Percentiles rank a stretch among this genome's conserved stretches.
Conservation (phyloP, 2,113 vertebrate genomes). For the Axis porcinus region DNA sequence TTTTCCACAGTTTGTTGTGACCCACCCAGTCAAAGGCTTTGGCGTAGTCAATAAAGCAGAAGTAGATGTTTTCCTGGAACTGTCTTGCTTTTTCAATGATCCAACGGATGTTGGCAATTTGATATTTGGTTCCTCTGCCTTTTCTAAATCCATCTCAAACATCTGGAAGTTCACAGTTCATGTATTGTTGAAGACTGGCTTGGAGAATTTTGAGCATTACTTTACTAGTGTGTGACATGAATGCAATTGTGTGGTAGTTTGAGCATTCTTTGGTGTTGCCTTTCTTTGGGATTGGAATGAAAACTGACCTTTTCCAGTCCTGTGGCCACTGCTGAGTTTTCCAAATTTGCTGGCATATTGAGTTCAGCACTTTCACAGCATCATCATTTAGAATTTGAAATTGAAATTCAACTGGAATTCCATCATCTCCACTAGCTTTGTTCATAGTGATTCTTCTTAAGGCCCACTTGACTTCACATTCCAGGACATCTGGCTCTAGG, state of each 20-base stretch:
- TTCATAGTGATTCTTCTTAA: not conserved
- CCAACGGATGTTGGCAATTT: not conserved
- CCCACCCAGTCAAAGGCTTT: not conserved
- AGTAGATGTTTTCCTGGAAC: not conserved
- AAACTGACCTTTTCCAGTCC: not conserved
- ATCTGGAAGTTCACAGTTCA: not conserved
- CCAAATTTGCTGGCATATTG: not conserved
- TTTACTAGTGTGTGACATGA: not conserved
- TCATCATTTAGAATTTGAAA: not conserved
- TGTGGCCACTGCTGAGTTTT: not conserved
- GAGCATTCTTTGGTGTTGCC: not conserved
- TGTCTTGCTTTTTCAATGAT: not conserved
- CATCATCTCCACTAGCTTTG: not conserved
- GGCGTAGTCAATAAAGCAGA: not conserved
- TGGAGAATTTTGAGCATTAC: not conserved
- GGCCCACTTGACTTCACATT: not conserved
- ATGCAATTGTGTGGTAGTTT: not conserved
- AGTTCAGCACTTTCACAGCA: not conserved
- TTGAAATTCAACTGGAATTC: not conserved
- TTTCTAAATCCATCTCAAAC: not conserved
- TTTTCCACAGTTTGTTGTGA: not conserved
- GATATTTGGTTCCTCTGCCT: not conserved
- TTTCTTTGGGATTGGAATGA: not conserved
- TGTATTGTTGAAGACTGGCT: not conserved
- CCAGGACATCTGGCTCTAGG: not conserved